phyloP scores from a whole-genome alignment of 2,888 invertebrate genomes.

The Sepioteuthis lessoniana region DNA sequence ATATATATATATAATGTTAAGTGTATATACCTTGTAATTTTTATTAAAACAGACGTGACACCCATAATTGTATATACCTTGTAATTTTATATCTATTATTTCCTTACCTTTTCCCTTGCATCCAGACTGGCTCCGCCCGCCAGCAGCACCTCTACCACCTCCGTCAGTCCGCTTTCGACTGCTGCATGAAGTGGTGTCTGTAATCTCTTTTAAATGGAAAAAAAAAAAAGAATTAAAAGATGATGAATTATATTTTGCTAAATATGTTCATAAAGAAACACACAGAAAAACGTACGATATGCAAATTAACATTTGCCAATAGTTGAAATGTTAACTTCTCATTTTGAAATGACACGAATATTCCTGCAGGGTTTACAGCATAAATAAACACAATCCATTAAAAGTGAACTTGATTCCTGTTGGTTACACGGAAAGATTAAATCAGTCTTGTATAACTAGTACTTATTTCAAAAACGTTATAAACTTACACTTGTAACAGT shows the following conservation, averaged over 20 bases:
- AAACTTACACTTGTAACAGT: no score
- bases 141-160: slow-evolving; percentile 81
- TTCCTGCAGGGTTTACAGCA: no score
- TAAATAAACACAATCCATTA: no score
- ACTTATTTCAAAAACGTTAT: no score
- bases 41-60: no score
- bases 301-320: neutral
- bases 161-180: slow-evolving; percentile 83
- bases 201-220: slow-evolving; percentile 75
- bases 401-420: no score
- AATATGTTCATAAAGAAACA: neutral
- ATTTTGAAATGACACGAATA: no score
- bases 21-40: no score
- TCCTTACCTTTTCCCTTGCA: slow-evolving; percentile 82
- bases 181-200: slow-evolving; percentile 86
- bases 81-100: neutral
- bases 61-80: no score
- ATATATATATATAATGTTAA: no score
- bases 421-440: no score
- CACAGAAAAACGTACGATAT: neutral
- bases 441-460: no score
- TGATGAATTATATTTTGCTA: neutral
- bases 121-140: slow-evolving; percentile 82
- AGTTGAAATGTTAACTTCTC: neutral
- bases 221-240: neutral